A percentile compares a stretch with the other conserved stretches of the same genome.
Evolutionary conservation across 2,113 vertebrate species (phyloP).

Genomic region (Hippocampus comes): DNA sequence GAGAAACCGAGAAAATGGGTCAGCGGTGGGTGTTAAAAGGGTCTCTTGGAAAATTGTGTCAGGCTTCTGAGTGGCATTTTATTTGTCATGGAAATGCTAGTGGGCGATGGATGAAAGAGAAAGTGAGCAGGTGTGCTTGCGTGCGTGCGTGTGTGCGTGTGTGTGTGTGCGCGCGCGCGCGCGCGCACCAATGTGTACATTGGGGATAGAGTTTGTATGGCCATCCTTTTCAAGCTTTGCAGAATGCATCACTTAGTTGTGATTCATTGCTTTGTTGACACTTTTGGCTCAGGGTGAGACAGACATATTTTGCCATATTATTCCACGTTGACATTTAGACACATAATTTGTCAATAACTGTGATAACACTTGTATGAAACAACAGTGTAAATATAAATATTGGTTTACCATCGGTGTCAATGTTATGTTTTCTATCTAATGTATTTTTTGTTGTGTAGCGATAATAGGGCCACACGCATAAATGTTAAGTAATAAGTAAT

Average conservation of each 20-base stretch:
- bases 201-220: neutral
- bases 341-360: no score
- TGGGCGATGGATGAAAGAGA: constrained; percentile 36
- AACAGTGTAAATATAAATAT: no score
- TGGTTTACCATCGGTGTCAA: no score
- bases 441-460: no score
- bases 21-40: constrained; percentile 44
- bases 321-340: neutral
- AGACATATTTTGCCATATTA: neutral
- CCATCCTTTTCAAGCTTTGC: neutral
- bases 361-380: no score
- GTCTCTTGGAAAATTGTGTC: constrained; percentile 29
- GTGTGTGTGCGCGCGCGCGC: neutral
- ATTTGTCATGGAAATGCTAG: constrained; percentile 51
- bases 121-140: constrained; percentile 29
- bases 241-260: neutral
- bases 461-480: no score
- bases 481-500: no score
- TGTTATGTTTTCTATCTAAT: no score
- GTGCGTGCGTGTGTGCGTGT: neutral
- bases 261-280: neutral
- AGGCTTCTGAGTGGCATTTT: constrained; percentile 32
- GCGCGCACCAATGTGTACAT: neutral
- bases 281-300: neutral
- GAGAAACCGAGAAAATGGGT: constrained; percentile 24